Evolutionary conservation across 1,140 invertebrate genomes (phyloP).

Genomic region (Aphaenogaster floridana): DNA sequence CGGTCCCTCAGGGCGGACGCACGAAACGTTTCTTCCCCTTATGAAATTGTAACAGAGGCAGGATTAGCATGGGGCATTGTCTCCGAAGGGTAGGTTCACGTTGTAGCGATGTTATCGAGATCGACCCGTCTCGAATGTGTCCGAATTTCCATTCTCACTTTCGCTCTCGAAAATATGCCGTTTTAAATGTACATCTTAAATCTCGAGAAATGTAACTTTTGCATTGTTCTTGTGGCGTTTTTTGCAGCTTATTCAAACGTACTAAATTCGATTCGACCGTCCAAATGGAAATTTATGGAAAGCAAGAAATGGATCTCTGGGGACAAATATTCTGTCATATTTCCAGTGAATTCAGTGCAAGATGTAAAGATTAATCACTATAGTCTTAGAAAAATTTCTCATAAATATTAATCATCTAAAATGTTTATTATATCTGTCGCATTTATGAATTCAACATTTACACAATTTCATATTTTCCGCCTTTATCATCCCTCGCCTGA

Average conservation of each 20-base stretch:
- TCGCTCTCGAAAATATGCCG: constrained; percentile 22
- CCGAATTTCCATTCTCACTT: constrained; percentile 50
- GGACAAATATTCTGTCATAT: background rate
- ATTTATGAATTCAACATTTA: background rate
- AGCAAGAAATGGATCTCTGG: background rate
- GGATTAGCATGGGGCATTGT: constrained; percentile 81
- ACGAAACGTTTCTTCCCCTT: constrained; percentile 75
- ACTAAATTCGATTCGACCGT: background rate
- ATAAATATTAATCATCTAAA: background rate
- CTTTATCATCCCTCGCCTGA: background rate
- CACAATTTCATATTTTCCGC: background rate
- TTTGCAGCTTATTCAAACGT: background rate
- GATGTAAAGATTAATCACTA: background rate
- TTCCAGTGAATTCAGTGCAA: background rate
- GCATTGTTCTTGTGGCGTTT: background rate
- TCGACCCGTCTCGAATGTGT: constrained; percentile 58
- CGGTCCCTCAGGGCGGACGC: constrained; percentile 66
- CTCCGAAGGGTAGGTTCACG: constrained; percentile 60
- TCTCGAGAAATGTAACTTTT: background rate
- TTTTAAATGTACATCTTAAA: constrained; percentile 55
- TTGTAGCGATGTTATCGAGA: constrained; percentile 70
- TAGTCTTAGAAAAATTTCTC: background rate
- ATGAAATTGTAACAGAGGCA: constrained; percentile 79
- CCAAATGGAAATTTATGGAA: background rate
- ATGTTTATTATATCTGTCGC: background rate